Base-by-base conservation (phyloP, 1,140 invertebrate genomes). In the Lethrus apterus region DNA sequence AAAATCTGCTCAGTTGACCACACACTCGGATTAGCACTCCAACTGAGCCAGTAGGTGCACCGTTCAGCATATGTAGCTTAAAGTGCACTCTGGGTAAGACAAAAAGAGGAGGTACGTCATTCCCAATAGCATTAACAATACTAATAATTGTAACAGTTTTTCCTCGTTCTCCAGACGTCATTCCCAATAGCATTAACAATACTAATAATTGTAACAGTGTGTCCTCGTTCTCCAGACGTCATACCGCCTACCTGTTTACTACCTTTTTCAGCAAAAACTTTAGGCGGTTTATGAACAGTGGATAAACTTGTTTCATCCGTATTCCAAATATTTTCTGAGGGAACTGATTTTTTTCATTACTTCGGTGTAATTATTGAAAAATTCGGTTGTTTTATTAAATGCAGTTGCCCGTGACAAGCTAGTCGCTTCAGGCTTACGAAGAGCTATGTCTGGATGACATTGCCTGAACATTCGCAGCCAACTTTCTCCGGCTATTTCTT, bases 1-100 rank as follows among this genome's bases (percentile, higher is more conserved):
- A 72, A 71, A 34, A 60, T 36, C n/a, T 60, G 48, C 29, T 49
- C 58, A 9, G 50, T 65, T 59, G 67, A 67, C 67, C 70, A 71
- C 3, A 68, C 70, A 51, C 51, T 62, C 17, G 45, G 44, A 58
- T 67, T 63, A 4, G 65, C 63, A 5, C 15, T 18, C 7, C 35
- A 13, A 38, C 2, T 40, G 4, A 24, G 7, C 11, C 8, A 15
- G 17, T 18, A 26, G 20, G 24, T n/a, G 21, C n/a, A n/a, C n/a
- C n/a, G n/a, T n/a, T n/a, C n/a, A n/a, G n/a, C n/a, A n/a, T n/a
- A n/a, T n/a, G 24, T 3, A 8, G 17, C 29, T 31, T 13, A 10
- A 32, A 46, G n/a, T 32, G 10, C 9, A 38, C 32, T 10, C 46
- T n/a, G 2, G 64, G 64, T 50, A 66, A 68, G 14, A 69, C 36